Evolutionary conservation across 53 echinoderm and acorn worm genomes (phyloP).

Genomic region (Holothuria leucospilota): DNA sequence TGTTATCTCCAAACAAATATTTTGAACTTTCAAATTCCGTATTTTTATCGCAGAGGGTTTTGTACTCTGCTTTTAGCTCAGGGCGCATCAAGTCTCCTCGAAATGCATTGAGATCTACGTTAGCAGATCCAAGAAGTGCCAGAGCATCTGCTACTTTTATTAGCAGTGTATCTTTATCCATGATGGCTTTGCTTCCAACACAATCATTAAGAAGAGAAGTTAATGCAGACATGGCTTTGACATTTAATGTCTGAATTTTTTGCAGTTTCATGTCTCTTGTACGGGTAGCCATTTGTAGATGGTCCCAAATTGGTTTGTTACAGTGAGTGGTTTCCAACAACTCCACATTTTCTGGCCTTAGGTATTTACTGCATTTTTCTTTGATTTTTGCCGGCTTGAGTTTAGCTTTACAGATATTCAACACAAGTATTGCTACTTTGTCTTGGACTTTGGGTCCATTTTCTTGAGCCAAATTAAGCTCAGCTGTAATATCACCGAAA

Average conservation of each 20-base stretch:
- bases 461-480: too few relatives aligned
- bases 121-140: not conserved
- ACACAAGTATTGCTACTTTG: too few relatives aligned
- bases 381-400: too few relatives aligned
- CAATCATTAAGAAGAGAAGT: constrained; percentile 1
- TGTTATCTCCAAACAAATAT: constrained; percentile 7
- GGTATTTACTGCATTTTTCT: too few relatives aligned
- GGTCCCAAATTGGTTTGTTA: too few relatives aligned
- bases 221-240: too few relatives aligned
- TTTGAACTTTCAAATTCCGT: not conserved
- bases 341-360: too few relatives aligned
- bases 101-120: not conserved
- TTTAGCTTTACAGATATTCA: too few relatives aligned
- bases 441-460: too few relatives aligned
- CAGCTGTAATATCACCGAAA: too few relatives aligned
- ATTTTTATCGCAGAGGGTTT: not conserved
- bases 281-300: not conserved
- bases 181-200: not conserved
- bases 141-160: constrained; percentile 18
- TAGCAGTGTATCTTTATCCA: constrained; percentile 5
- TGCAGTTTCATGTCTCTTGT: not conserved
- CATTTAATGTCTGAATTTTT: too few relatives aligned
- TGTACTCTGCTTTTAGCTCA: not conserved
- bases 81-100: not conserved
- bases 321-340: too few relatives aligned